These are phyloP conservation scores for Samia ricini DNA, from an alignment of 1,140 invertebrate species.

Conservation along the genomic window DNA sequence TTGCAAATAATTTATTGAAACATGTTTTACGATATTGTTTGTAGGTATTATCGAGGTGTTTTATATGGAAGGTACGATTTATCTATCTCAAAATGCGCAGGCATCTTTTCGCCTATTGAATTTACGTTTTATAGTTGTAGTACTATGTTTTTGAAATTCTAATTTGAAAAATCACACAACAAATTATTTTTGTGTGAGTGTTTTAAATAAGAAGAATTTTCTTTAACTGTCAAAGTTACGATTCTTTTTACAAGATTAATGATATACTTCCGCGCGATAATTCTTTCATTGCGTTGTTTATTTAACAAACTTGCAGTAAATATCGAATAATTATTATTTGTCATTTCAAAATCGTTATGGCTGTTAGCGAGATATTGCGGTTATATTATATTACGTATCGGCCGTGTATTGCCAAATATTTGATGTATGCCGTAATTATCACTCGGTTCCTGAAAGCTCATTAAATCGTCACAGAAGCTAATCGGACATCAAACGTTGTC, in stretches of 20 bases:
- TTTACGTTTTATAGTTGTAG: too few relatives aligned
- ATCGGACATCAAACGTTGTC: constrained; percentile 24
- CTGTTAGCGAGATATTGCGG: too few relatives aligned
- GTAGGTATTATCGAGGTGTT: too few relatives aligned
- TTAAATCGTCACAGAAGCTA: constrained; percentile 20
- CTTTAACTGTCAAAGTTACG: neutral
- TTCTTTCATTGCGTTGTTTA: neutral
- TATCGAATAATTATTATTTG: neutral
- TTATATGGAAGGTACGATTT: too few relatives aligned
- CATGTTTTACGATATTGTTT: too few relatives aligned
- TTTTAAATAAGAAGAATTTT: too few relatives aligned
- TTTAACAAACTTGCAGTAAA: neutral
- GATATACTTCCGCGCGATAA: neutral
- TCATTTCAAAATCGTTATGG: neutral
- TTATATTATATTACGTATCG: neutral
- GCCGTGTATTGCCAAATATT: constrained; percentile 13
- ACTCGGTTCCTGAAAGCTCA: constrained; percentile 16
- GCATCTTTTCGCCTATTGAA: too few relatives aligned
- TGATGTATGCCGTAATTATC: constrained; percentile 20
- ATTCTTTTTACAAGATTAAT: neutral
- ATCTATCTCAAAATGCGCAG: too few relatives aligned
- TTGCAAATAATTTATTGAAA: too few relatives aligned
- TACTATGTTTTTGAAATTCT: too few relatives aligned
- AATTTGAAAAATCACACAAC: too few relatives aligned
- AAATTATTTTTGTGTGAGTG: too few relatives aligned